These are phyloP conservation scores for Palythoa heliodiscus DNA, from an alignment of 92 coral and sea anemone genomes.

Conservation along the genomic window DNA sequence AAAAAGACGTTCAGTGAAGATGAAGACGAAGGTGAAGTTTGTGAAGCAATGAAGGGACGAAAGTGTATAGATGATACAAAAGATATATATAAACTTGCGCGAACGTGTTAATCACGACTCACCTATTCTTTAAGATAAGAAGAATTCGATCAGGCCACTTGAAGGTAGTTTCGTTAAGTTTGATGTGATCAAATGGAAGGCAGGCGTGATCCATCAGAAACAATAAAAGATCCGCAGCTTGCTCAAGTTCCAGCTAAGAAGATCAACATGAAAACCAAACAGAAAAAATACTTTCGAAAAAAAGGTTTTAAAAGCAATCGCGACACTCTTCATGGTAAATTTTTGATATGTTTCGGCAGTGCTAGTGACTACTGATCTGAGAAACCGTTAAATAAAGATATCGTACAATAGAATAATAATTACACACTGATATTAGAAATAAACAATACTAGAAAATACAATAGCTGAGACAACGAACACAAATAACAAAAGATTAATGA, in stretches of 20 bases:
- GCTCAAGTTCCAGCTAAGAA: conserved; percentile 73
- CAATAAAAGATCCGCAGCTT: conserved; percentile 91
- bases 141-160: conserved; percentile 89
- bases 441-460: too few species aligned
- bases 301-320: too few species aligned
- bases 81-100: background rate
- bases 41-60: background rate
- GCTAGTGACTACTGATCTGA: too few species aligned
- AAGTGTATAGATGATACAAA: background rate
- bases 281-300: too few species aligned
- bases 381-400: too few species aligned
- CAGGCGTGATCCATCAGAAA: conserved; percentile 94
- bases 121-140: conserved; percentile 84
- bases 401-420: too few species aligned
- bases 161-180: conserved; percentile 90
- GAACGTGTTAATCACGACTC: background rate
- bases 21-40: background rate
- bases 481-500: too few species aligned
- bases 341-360: too few species aligned
- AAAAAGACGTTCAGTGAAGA: background rate
- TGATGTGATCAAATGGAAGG: conserved; percentile 79
- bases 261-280: background rate
- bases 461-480: too few species aligned
- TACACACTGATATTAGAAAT: too few species aligned
- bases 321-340: too few species aligned